phyloP scores from a whole-genome alignment of 2,888 invertebrate species.

The Junonia oenone region DNA sequence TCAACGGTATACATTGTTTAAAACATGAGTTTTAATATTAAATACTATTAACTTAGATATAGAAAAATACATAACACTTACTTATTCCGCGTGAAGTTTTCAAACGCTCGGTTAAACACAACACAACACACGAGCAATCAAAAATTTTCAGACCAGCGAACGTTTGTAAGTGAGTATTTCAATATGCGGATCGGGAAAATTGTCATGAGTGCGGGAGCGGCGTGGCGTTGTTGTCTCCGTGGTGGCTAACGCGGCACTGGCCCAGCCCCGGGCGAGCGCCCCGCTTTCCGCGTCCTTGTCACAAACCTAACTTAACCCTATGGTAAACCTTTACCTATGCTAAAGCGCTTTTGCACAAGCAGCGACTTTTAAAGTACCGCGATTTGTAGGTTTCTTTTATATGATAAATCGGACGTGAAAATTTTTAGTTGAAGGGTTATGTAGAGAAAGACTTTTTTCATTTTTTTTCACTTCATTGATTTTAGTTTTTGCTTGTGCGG shows the following conservation, averaged over 20 bases:
- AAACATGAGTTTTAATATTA: no score
- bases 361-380: neutral
- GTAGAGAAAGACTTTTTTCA: no score
- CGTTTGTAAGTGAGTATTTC: slow-evolving; percentile 8
- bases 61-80: neutral
- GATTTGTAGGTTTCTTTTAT: neutral
- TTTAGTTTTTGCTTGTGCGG: neutral
- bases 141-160: neutral
- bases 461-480: no score
- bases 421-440: neutral
- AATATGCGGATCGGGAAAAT: slow-evolving; percentile 22
- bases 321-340: slow-evolving; percentile 3
- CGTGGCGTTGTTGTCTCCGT: slow-evolving; percentile 10
- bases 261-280: slow-evolving; percentile 30
- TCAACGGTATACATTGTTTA: no score
- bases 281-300: slow-evolving; percentile 31
- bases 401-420: neutral
- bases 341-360: neutral
- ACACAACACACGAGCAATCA: slow-evolving; percentile 8
- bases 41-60: no score
- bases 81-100: neutral
- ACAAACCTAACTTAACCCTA: slow-evolving; percentile 24
- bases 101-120: neutral
- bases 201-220: slow-evolving; percentile 11
- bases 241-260: slow-evolving; percentile 29